A percentile compares a stretch with the other conserved stretches of the same genome.
Conservation (phyloP, 1,140 invertebrate genomes). For the Centruroides vittatus region DNA sequence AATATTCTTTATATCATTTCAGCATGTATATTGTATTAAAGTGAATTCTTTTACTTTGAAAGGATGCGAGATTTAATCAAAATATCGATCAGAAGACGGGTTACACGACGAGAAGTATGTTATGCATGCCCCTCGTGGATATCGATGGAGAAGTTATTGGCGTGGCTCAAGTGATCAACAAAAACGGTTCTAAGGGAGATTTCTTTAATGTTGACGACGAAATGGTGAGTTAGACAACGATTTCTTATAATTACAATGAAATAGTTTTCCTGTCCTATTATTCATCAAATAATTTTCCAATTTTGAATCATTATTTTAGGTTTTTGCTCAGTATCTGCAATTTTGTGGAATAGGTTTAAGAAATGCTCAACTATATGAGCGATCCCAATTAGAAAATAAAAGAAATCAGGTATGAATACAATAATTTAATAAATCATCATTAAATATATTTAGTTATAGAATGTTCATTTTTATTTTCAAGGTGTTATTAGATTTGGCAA, state of each 20-base stretch:
- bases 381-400: slow-evolving; percentile 84
- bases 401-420: slow-evolving; percentile 58
- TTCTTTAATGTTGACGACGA: slow-evolving; percentile 14
- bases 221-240: background rate
- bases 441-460: too few relatives aligned
- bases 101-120: slow-evolving; percentile 76
- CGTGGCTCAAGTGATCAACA: slow-evolving; percentile 93
- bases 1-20: too few relatives aligned
- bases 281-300: too few relatives aligned
- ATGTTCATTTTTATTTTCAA: slow-evolving; percentile 20
- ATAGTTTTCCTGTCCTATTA: too few relatives aligned
- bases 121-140: slow-evolving; percentile 94
- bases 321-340: slow-evolving; percentile 83
- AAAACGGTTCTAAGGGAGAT: slow-evolving; percentile 43
- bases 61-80: slow-evolving; percentile 82
- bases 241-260: too few relatives aligned
- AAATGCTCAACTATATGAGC: slow-evolving; percentile 87
- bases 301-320: slow-evolving; percentile 29
- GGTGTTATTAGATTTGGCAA: slow-evolving; percentile 79
- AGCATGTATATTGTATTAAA: too few relatives aligned
- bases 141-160: slow-evolving; percentile 86
- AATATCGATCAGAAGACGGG: slow-evolving; percentile 84
- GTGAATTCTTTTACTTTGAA: slow-evolving; percentile 21
- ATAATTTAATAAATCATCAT: too few relatives aligned
- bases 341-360: slow-evolving; percentile 90